These are phyloP conservation scores for Mesodorylaimus sp. DNA, from an alignment of 2,888 invertebrate species.

Conservation along the genomic window DNA sequence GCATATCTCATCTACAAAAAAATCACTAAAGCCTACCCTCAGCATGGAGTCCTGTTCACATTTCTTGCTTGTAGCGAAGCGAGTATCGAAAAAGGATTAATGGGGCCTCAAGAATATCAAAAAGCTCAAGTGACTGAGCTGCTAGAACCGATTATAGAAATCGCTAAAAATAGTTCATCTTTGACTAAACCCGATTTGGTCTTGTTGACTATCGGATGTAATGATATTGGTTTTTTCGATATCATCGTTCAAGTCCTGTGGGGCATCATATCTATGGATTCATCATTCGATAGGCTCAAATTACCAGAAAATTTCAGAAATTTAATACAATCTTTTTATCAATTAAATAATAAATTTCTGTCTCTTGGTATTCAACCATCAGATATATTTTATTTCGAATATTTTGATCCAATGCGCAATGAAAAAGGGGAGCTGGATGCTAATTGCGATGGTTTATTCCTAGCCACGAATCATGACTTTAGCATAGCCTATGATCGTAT, in stretches of 20 bases:
- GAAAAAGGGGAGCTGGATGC: constrained; percentile 19
- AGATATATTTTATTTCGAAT: constrained; percentile 17
- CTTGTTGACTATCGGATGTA: constrained; percentile 21
- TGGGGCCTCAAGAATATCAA: too few species aligned
- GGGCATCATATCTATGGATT: constrained; percentile 8
- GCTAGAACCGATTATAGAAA: neutral
- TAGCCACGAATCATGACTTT: constrained; percentile 14
- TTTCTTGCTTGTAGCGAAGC: constrained; percentile 23
- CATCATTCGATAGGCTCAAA: too few species aligned
- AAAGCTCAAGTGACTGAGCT: too few species aligned
- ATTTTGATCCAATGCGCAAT: constrained; percentile 21
- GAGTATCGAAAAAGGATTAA: constrained; percentile 17
- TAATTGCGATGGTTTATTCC: constrained; percentile 16
- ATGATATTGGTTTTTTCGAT: constrained; percentile 24
- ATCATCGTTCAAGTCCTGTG: constrained; percentile 16
- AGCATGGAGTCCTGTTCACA: constrained; percentile 15
- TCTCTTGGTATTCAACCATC: constrained; percentile 10
- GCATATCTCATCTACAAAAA: constrained; percentile 13
- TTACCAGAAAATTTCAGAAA: too few species aligned
- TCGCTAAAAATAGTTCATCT: neutral
- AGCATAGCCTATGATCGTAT: constrained; percentile 16
- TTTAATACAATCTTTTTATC: neutral
- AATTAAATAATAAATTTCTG: neutral
- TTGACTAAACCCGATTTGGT: constrained; percentile 16
- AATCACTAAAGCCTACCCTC: neutral